A percentile compares a stretch with the other conserved stretches of the same genome.
These are phyloP conservation scores for Kryphioiulus occultus DNA, from an alignment of 2,888 invertebrate species.

Conservation along the genomic window DNA sequence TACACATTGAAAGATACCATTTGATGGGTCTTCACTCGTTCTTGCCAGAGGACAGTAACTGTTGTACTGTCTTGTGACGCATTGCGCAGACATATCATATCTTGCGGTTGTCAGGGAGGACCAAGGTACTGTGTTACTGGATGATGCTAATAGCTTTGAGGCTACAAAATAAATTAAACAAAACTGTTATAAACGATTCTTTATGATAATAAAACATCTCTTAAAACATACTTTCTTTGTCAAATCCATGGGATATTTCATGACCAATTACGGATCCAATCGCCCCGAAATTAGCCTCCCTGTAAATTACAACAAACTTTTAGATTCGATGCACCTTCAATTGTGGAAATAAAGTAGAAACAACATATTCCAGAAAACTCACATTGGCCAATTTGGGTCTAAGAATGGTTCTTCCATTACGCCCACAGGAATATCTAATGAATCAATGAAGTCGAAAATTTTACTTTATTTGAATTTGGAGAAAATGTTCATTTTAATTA, in stretches of 20 bases:
- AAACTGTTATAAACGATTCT: not conserved
- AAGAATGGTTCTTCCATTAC: not conserved
- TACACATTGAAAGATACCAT: not conserved
- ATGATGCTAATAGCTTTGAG: not conserved
- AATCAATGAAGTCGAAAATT: not conserved
- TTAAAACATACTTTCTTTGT: not conserved
- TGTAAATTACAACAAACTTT: not conserved
- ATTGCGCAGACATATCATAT: not conserved
- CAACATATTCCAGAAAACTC: not conserved
- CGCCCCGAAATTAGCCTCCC: slow-evolving; percentile 12
- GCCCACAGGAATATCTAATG: slow-evolving; percentile 15
- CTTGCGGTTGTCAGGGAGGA: not conserved
- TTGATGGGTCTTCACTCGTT: not conserved
- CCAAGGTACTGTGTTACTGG: not conserved
- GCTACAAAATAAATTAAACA: not conserved
- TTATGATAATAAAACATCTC: not conserved
- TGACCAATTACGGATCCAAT: slow-evolving; percentile 46
- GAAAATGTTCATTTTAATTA: not conserved
- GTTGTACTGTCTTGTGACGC: not conserved
- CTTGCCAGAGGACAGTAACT: not conserved
- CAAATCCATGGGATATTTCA: slow-evolving; percentile 45
- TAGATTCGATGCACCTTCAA: too few species aligned
- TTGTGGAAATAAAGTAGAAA: not conserved
- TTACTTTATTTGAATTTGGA: not conserved
- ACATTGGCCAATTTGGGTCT: not conserved